Conservation (phyloP, 2,797 vertebrate species). For the Dallia pectoralis region DNA sequence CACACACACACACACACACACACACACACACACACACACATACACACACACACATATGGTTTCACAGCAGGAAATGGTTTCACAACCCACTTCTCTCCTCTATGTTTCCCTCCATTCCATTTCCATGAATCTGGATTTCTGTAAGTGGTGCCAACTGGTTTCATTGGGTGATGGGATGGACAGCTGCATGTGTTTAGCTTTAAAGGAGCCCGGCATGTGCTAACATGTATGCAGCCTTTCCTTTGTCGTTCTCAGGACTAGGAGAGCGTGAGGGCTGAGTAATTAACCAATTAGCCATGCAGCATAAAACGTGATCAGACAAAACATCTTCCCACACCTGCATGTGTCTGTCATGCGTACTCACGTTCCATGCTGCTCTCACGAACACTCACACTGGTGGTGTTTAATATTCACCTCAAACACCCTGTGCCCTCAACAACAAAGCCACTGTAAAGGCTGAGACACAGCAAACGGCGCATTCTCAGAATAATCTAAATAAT, state of each 20-base stretch:
- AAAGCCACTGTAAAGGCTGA: background rate
- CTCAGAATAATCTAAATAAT: background rate
- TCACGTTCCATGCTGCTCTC: slow-evolving; percentile 11
- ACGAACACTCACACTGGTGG: background rate
- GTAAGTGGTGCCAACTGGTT: slow-evolving; percentile 21
- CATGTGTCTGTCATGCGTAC: background rate
- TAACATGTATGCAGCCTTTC: slow-evolving; percentile 3
- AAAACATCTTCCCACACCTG: slow-evolving; percentile 13
- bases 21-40: slow-evolving; percentile 12
- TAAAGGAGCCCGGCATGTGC: slow-evolving; percentile 17
- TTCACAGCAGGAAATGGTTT: slow-evolving; percentile 45
- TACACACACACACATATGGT: slow-evolving; percentile 33
- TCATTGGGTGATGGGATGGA: slow-evolving; percentile 18
- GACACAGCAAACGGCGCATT: no score
- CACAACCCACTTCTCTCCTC: slow-evolving; percentile 28
- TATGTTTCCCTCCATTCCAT: slow-evolving; percentile 11
- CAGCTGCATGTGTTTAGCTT: slow-evolving; percentile 46
- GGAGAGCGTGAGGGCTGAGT: background rate
- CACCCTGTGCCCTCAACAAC: background rate
- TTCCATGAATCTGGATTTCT: slow-evolving; percentile 46
- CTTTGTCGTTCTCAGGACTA: background rate
- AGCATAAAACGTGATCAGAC: background rate
- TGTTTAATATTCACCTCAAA: background rate
- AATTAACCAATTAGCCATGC: slow-evolving; percentile 15
- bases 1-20: slow-evolving; percentile 19